Evolutionary conservation across 2,888 invertebrate genomes (phyloP).

Genomic region (Leptinotarsa peninsularis): DNA sequence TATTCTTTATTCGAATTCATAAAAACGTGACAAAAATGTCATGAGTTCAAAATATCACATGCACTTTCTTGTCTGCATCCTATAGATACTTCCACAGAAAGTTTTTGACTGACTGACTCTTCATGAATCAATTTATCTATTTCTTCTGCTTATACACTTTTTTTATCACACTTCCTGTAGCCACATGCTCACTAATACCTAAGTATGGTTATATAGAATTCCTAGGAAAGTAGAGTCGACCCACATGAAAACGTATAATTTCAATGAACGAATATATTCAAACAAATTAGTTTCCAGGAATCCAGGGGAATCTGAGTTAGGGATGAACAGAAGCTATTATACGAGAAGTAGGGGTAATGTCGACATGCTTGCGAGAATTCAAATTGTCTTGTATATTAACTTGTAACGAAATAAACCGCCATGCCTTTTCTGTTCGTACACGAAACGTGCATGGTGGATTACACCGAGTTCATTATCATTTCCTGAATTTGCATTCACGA

Average conservation of each 20-base stretch:
- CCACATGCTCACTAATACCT: too few species aligned
- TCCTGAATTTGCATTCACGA: not conserved
- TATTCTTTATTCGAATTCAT: too few species aligned
- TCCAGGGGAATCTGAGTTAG: not conserved
- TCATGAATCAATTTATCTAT: too few species aligned
- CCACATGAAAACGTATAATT: too few species aligned
- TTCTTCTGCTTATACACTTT: too few species aligned
- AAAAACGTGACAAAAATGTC: too few species aligned
- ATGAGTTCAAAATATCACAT: too few species aligned
- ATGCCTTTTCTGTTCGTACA: not conserved
- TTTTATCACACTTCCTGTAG: too few species aligned
- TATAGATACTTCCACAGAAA: too few species aligned
- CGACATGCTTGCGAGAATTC: not conserved
- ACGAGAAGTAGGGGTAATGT: not conserved
- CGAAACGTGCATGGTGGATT: not conserved
- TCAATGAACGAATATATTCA: not conserved
- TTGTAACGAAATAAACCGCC: not conserved
- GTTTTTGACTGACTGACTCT: too few species aligned
- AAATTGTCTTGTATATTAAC: not conserved
- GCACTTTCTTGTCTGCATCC: too few species aligned
- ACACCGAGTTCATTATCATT: conserved; percentile 5
- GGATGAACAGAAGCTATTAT: not conserved
- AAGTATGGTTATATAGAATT: too few species aligned
- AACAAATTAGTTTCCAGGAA: not conserved
- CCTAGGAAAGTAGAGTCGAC: not conserved